Percentiles rank a stretch among this genome's conserved stretches.
Conservation (phyloP, 2,888 invertebrate genomes). For the Operophtera brumata region DNA sequence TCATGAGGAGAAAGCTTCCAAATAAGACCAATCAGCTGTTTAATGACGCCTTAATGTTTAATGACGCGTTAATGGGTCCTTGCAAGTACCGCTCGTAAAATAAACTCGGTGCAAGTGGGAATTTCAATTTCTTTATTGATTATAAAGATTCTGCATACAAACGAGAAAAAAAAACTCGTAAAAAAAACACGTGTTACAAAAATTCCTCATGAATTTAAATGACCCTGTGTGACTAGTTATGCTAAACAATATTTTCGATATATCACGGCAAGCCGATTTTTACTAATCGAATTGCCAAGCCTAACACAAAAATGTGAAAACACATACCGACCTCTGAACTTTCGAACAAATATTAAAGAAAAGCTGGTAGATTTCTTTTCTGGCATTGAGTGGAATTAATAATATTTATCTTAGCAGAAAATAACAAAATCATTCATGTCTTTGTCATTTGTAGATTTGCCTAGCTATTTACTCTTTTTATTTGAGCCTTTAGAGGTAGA, state of each 20-base stretch:
- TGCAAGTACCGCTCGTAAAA: too few species aligned
- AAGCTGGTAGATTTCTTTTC: not conserved
- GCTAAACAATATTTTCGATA: conserved; percentile 8
- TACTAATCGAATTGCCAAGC: not conserved
- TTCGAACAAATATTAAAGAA: conserved; percentile 3
- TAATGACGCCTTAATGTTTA: too few species aligned
- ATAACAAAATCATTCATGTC: too few species aligned
- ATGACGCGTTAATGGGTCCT: too few species aligned
- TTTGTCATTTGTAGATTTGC: too few species aligned
- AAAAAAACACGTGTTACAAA: conserved; percentile 4
- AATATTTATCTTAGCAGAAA: too few species aligned
- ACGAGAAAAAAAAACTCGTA: conserved; percentile 1
- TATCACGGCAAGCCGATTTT: not conserved
- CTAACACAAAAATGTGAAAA: conserved; percentile 3
- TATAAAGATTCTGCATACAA: conserved; percentile 1
- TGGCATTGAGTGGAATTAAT: not conserved
- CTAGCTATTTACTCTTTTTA: too few species aligned
- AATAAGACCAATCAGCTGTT: too few species aligned
- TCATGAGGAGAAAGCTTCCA: too few species aligned
- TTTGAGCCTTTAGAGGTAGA: too few species aligned
- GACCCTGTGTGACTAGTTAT: conserved; percentile 14
- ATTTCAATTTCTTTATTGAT: not conserved
- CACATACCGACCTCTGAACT: conserved; percentile 3
- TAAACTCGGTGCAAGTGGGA: conserved; percentile 3
- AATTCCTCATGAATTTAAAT: conserved; percentile 1